Evolutionary conservation across 1,140 invertebrate genomes (phyloP), one percentile per base, ranked within the genome.

Genomic region (Drosophila jambulina): DNA sequence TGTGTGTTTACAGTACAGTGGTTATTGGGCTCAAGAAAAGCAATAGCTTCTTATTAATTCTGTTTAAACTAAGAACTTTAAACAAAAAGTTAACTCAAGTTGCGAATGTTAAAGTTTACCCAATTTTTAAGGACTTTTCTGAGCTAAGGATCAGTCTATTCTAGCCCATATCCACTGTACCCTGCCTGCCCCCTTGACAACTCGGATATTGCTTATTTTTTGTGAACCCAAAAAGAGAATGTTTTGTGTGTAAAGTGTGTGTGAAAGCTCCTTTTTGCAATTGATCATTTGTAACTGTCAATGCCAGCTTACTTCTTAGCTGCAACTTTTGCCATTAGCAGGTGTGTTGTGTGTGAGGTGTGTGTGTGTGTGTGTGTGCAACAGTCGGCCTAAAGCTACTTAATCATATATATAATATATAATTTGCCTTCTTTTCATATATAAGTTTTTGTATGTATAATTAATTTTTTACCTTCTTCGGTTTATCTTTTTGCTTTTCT

Each of bases 381-480:
- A 87, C 85, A 88, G 84, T 90, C 84, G 77, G 75, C 65, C 80
- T 88, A 88, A 68, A 62, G 48, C 84, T 87, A 80, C 84, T 87
- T 87, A 88, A 87, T 71, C 68, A 75, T 87, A 83, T 68, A 74
- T 88, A 88, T 81, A 82, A 86, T 90, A 63, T 80, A 87, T 88
- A 78, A 79, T 87, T 81, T 82, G 76, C 71, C 74, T 75, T 78
- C 80, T 49, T 65, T 82, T 70, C 57, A 63, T 68, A 76, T 77
- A 77, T 80, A 48, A 58, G 48, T 71, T 64, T 71, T 42, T 60
- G 49, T 69, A 49, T 76, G 51, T 80, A 71, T 71, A 74, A 78
- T 69, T 70, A 53, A 34, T 64, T 71, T 61, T 53, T 60, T 48
- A 40, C 56, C 58, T 62, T 46, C 45, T n/a, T 46, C 38, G 45